Base-by-base conservation (phyloP, 1,140 invertebrate species). In the Drosophila melanica region DNA sequence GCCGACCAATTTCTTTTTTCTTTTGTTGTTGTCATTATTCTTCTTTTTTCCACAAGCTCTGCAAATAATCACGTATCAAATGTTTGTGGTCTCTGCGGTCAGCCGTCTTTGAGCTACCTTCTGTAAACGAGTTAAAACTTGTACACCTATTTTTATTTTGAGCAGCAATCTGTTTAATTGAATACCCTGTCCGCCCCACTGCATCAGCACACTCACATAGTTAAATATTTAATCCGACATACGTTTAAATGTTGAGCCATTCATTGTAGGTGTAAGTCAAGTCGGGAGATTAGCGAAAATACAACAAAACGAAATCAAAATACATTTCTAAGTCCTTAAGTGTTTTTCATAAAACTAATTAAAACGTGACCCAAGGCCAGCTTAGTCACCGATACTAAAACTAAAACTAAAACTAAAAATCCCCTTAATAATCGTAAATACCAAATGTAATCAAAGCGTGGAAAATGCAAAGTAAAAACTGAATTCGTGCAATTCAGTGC, bases 301-400 rank as follows among this genome's bases (percentile, higher is more conserved):
- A 85, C 67, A 79, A 70, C 47, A 67, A 66, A 77, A 72, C 60
- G 33, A 89, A 89, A 89, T 89, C 84, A 89, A 89, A 89, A 89
- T 89, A 84, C 77, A 89, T 80, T 80, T 89, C 79, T 89, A 89
- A 89, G 84, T 70, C 77, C 54, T 82, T 82, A 84, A 89, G 79
- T 89, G 84, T 89, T 89, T 87, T 79, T 77, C 84, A 79, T 79
- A 59, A 73, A 73, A 76, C 54, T 77, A 84, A 65, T 73, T 65
- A 51, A 76, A 64, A 48, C 37, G 48, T 68, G 63, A 45, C 70
- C 35, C 33, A 44, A 73, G 64, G 70, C 33, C 59, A 68, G 54
- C 70, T 60, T 73, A 47, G 70, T 37, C 64, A 55, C 64, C 16
- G 14, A 11, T 54, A 45, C 42, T 45, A 37, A 58, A 53, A 18